Conservation (phyloP, 1,140 invertebrate genomes). For the Penaeus indicus region DNA sequence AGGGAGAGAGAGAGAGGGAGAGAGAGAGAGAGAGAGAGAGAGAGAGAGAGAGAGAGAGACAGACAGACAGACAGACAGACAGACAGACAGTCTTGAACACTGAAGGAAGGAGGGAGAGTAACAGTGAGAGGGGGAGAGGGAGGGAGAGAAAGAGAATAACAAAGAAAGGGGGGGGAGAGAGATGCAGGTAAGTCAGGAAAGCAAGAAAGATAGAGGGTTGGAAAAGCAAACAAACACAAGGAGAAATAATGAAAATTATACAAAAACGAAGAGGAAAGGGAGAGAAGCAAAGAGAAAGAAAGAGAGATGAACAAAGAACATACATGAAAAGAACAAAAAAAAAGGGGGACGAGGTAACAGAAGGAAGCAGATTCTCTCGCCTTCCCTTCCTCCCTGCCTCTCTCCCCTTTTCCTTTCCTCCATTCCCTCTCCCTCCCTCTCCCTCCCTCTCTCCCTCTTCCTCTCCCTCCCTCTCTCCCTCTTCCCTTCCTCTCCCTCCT, state of each 20-base stretch:
- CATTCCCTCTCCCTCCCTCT: too few species aligned
- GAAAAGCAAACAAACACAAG: too few species aligned
- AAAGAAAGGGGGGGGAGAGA: background rate
- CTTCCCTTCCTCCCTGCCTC: too few species aligned
- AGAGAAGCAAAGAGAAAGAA: constrained; percentile 19
- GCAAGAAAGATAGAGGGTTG: background rate
- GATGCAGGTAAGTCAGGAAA: constrained; percentile 6
- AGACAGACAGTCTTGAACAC: background rate
- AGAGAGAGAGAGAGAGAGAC: constrained; percentile 22
- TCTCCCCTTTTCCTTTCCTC: too few species aligned
- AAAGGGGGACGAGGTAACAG: too few species aligned
- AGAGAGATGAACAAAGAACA: background rate
- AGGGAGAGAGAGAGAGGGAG: background rate
- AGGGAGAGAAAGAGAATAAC: background rate
- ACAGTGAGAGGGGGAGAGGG: background rate
- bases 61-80: background rate
- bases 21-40: background rate
- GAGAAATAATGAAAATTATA: too few species aligned
- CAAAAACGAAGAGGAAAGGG: too few species aligned
- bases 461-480: too few species aligned
- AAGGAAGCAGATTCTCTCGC: too few species aligned
- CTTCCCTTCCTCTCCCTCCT: too few species aligned
- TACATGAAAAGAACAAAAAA: too few species aligned
- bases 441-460: too few species aligned
- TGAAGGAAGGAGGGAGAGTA: background rate